Percentiles rank a stretch among this genome's conserved stretches.
These are phyloP conservation scores for Telmatochromis sp. DNA, from an alignment of 2,113 vertebrate genomes.

Conservation along the genomic window DNA sequence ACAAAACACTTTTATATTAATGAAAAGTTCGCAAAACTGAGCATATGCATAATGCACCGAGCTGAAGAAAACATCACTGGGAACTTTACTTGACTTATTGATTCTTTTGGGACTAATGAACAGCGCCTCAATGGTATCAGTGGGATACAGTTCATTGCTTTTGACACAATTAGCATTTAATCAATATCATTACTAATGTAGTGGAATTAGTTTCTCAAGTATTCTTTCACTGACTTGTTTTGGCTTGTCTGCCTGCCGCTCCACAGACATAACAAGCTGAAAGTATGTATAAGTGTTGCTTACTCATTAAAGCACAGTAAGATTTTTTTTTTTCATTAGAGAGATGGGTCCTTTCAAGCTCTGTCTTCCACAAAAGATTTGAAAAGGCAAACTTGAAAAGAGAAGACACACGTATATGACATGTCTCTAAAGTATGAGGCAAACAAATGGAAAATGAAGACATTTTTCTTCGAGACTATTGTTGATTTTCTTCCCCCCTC, in stretches of 20 bases:
- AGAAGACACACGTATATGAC: constrained; percentile 5
- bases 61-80: background rate
- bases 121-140: background rate
- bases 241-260: background rate
- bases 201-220: background rate
- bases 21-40: background rate
- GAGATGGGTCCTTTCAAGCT: constrained; percentile 26
- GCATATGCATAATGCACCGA: background rate
- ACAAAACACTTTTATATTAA: background rate
- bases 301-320: constrained; percentile 30
- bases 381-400: constrained; percentile 24
- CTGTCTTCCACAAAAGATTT: constrained; percentile 18
- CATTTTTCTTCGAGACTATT: constrained; percentile 32
- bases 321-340: background rate
- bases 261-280: constrained; percentile 7
- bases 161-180: background rate
- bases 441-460: constrained; percentile 50
- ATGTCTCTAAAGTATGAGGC: constrained; percentile 28
- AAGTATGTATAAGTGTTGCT: constrained; percentile 19
- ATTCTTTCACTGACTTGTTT: background rate
- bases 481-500: constrained; percentile 19
- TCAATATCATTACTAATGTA: background rate
- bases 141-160: background rate
- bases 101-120: background rate
- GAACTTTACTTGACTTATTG: background rate